A percentile compares a stretch with the other conserved stretches of the same genome.
Evolutionary conservation across 2,888 invertebrate genomes (phyloP).

Genomic region (Cryptosula pallasiana): DNA sequence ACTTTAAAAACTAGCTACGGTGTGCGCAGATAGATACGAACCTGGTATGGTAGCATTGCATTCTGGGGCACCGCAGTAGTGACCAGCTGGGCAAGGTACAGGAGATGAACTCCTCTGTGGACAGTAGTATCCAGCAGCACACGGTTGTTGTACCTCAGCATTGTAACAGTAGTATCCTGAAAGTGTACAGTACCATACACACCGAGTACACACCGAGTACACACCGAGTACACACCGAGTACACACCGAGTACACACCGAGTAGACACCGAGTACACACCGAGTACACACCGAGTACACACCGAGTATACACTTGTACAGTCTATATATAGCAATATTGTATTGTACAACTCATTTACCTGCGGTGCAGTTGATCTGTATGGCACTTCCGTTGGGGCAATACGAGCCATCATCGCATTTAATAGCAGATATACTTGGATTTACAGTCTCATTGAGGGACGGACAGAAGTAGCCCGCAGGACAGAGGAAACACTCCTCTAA

Average conservation of each 20-base stretch:
- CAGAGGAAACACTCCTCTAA: slow-evolving; percentile 41
- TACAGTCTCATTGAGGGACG: slow-evolving; percentile 35
- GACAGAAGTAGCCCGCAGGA: slow-evolving; percentile 45
- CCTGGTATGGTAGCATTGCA: slow-evolving; percentile 42
- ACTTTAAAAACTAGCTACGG: too few relatives aligned
- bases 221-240: too few relatives aligned
- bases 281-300: too few relatives aligned
- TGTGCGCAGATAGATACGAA: too few relatives aligned
- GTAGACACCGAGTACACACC: too few relatives aligned
- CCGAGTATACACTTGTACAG: too few relatives aligned
- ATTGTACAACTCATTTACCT: slow-evolving; percentile 30
- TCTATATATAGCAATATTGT: neutral
- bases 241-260: too few relatives aligned
- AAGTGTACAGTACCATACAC: slow-evolving; percentile 26
- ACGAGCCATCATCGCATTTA: slow-evolving; percentile 42
- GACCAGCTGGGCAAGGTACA: slow-evolving; percentile 38
- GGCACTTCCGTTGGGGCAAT: slow-evolving; percentile 42
- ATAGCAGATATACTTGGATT: slow-evolving; percentile 38
- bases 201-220: too few relatives aligned
- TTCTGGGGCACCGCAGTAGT: slow-evolving; percentile 37
- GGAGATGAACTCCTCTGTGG: slow-evolving; percentile 43
- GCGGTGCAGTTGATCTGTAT: slow-evolving; percentile 43
- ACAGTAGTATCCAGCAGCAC: slow-evolving; percentile 48
- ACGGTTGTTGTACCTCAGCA: slow-evolving; percentile 40
- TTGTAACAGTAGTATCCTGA: slow-evolving; percentile 48